Base-by-base conservation (phyloP, 2,797 vertebrate species). In the Dipus sagitta region DNA sequence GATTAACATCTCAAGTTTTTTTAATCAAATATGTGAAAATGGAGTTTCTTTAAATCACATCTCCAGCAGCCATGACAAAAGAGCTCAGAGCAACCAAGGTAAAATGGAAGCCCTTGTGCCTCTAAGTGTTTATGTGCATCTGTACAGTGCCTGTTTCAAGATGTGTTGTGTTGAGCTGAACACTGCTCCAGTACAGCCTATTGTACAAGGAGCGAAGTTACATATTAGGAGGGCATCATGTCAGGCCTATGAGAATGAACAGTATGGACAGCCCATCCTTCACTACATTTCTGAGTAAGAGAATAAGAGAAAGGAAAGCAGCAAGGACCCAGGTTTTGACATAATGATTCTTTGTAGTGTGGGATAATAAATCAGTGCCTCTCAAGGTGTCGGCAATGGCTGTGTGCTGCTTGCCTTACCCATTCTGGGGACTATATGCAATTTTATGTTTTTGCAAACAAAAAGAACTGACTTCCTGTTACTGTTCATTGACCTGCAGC, bases 381-480 rank as follows among this genome's bases (percentile, higher is more conserved):
- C 30, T 86, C 72, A 75, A 62, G 68, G 64, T 70, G 26, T 74
- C 86, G 92, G 14, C 70, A 68, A 93, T n/a, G 65, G 24, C 54
- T 84, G 0, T 28, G 28, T 94, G 87, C 47, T 85, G 32, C 54
- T 52, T 68, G 34, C 32, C 62, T 34, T 84, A 8, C 28, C 7
- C 82, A 78, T 3, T 11, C 32, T 28, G 24, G 58, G 34, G 30
- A 75, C 72, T 47, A 47, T 47, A 11, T 71, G 77, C 26, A 88
- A 38, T 88, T 90, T 91, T 52, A 83, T 67, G 71, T n/a, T 87
- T 95, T 70, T 93, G 68, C 26, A 60, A 18, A 42, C 67, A 52
- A 92, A 94, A 76, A 67, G 32, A 13, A 81, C n/a, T n/a, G 68
- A 92, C 20, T 92, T 6, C 38, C 86, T 74, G 52, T 54, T 23